These are phyloP conservation scores for Coluber constrictor DNA, from an alignment of 2,797 vertebrate genomes.

Conservation along the genomic window DNA sequence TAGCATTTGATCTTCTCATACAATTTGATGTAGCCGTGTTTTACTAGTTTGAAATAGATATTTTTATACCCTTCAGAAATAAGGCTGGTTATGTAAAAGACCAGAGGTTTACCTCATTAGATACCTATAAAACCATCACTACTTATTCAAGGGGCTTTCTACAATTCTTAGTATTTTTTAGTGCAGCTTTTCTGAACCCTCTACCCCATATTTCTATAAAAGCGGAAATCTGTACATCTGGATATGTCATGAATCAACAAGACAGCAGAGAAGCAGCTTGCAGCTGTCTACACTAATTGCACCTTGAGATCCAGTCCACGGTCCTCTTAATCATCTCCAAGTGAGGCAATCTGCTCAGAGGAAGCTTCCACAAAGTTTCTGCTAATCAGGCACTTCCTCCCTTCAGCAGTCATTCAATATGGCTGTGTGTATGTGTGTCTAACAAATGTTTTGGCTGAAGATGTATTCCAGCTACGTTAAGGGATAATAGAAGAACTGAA, in stretches of 20 bases:
- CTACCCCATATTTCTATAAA: slow-evolving; percentile 13
- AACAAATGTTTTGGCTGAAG: slow-evolving; percentile 45
- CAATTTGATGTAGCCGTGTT: not conserved
- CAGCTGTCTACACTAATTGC: not conserved
- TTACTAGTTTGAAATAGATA: slow-evolving; percentile 16
- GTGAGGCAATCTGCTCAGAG: slow-evolving; percentile 9
- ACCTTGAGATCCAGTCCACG: not conserved
- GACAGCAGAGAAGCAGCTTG: slow-evolving; percentile 34
- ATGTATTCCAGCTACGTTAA: slow-evolving; percentile 56
- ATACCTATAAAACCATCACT: not conserved
- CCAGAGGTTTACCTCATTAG: not conserved
- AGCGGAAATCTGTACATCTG: slow-evolving; percentile 40
- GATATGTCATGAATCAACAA: slow-evolving; percentile 31
- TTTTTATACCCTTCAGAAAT: not conserved
- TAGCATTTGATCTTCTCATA: slow-evolving; percentile 20
- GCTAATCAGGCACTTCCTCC: not conserved
- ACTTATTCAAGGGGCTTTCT: not conserved
- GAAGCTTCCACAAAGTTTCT: slow-evolving; percentile 9
- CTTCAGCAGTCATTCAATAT: not conserved
- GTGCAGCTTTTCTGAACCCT: slow-evolving; percentile 6
- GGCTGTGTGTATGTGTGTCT: not conserved
- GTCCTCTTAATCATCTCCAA: slow-evolving; percentile 29
- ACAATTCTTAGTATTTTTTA: slow-evolving; percentile 18
- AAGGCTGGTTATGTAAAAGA: slow-evolving; percentile 9
- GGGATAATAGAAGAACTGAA: slow-evolving; percentile 43